These are phyloP conservation scores for Drosophila baimaii DNA, from an alignment of 1,140 invertebrate genomes.

Conservation along the genomic window DNA sequence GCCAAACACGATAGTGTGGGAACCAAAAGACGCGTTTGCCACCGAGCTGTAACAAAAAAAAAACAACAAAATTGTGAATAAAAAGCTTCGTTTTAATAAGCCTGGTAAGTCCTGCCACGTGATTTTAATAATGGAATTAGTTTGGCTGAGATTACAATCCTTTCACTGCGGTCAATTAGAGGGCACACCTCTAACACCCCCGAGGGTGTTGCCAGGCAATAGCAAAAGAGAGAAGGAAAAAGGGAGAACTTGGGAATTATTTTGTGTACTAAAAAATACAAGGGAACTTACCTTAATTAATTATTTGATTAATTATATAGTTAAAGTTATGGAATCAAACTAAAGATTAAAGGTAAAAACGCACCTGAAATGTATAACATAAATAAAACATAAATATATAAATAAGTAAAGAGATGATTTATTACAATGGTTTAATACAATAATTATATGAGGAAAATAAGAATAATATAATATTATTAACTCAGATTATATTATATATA, in stretches of 20 bases:
- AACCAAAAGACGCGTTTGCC: slow-evolving; percentile 63
- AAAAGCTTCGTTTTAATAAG: slow-evolving; percentile 35
- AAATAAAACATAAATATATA: too few species aligned
- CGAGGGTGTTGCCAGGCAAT: slow-evolving; percentile 36
- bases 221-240: neutral
- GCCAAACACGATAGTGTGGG: slow-evolving; percentile 77
- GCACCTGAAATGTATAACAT: too few species aligned
- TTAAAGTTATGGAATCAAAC: neutral
- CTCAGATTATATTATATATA: too few species aligned
- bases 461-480: too few species aligned
- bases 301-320: neutral
- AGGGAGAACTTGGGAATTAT: neutral
- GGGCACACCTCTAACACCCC: slow-evolving; percentile 31
- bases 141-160: slow-evolving; percentile 57
- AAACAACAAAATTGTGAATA: neutral
- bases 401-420: neutral
- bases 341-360: too few species aligned
- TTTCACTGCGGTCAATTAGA: slow-evolving; percentile 74
- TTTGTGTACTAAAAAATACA: neutral
- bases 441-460: too few species aligned
- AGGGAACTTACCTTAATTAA: neutral
- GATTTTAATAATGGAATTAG: slow-evolving; percentile 74
- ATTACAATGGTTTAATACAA: too few species aligned
- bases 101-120: slow-evolving; percentile 75
- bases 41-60: slow-evolving; percentile 6